Evolutionary conservation across 1,140 invertebrate species (phyloP).

Genomic region (Galendromus occidentalis): DNA sequence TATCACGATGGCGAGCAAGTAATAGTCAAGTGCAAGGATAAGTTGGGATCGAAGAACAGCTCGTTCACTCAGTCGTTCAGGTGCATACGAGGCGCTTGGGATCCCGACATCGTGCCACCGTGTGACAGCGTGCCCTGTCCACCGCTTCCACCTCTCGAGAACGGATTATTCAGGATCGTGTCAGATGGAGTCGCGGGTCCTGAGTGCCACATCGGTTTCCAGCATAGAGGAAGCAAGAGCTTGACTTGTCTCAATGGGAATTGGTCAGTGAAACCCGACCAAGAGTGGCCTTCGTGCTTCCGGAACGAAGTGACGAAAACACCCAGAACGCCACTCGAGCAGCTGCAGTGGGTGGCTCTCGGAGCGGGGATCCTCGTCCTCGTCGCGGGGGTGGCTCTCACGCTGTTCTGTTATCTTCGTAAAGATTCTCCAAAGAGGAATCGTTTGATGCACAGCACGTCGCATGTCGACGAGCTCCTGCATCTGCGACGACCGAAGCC

Average conservation of each 20-base stretch:
- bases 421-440: not conserved
- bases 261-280: not conserved
- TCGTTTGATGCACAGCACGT: slow-evolving; percentile 7
- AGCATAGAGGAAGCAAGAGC: not conserved
- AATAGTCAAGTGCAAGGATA: not conserved
- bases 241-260: not conserved
- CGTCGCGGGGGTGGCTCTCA: not conserved
- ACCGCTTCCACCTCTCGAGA: not conserved
- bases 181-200: not conserved
- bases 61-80: not conserved
- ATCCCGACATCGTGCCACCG: not conserved
- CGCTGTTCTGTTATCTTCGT: not conserved
- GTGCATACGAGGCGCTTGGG: not conserved
- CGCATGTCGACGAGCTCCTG: slow-evolving; percentile 5
- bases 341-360: not conserved
- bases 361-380: not conserved
- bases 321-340: not conserved
- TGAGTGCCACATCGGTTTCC: not conserved
- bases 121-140: not conserved
- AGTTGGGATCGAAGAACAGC: too few species aligned
- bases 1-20: not conserved
- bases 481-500: slow-evolving; percentile 9
- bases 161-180: not conserved
- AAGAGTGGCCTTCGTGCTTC: not conserved
- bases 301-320: not conserved